Percentiles rank a stretch among this genome's conserved stretches.
Conservation (phyloP, 2,797 vertebrate genomes). For the Pseudochirops corinnae region DNA sequence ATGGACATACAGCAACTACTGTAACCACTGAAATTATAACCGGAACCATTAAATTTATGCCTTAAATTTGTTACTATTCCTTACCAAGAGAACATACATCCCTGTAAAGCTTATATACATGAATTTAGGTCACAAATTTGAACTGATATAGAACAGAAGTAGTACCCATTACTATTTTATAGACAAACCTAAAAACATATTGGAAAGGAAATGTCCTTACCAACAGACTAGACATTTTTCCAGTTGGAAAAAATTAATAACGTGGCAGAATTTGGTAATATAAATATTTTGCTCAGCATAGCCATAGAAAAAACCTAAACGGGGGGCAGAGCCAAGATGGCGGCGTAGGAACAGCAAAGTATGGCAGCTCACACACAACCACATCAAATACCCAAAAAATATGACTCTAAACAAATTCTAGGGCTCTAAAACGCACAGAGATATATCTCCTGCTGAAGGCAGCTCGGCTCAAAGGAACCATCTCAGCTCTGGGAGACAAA, state of each 20-base stretch:
- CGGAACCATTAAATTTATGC: background rate
- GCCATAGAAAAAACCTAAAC: background rate
- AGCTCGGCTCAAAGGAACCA: no score
- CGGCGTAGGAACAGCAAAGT: no score
- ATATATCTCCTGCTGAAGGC: no score
- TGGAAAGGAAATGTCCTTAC: slow-evolving; percentile 57
- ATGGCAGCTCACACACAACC: no score
- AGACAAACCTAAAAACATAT: slow-evolving; percentile 66
- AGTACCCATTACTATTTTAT: slow-evolving; percentile 48
- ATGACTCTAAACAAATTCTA: no score
- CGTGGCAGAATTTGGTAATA: slow-evolving; percentile 47
- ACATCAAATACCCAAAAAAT: no score
- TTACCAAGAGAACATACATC: background rate
- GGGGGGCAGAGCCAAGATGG: no score
- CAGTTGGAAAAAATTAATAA: slow-evolving; percentile 51
- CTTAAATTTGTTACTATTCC: background rate
- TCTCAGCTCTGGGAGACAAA: no score
- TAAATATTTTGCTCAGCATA: slow-evolving; percentile 50
- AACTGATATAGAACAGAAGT: slow-evolving; percentile 46
- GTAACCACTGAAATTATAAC: background rate
- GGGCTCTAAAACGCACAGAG: no score
- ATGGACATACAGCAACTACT: background rate
- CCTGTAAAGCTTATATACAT: background rate
- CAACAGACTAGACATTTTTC: slow-evolving; percentile 53
- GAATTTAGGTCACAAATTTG: slow-evolving; percentile 28